Base-by-base conservation (phyloP, 2,113 vertebrate species). In the Phrynosoma blainvillii region DNA sequence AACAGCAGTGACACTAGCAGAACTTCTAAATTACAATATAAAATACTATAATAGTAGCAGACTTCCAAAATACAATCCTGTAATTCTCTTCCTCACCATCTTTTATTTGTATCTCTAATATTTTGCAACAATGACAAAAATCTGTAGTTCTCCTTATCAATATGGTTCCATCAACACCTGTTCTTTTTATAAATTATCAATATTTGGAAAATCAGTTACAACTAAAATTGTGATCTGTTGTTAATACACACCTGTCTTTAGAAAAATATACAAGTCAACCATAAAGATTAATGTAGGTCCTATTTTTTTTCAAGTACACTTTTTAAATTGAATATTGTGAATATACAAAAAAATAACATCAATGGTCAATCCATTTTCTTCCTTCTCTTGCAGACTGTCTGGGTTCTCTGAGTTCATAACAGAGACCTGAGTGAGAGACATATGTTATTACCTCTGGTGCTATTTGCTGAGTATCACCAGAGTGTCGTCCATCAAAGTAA, bases 361-460 rank as follows among this genome's bases (percentile, higher is more conserved):
- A 11, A 56, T 81, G 13, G 32, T 70, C 70, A n/a, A 3, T 36
- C 62, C 40, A 20, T 36, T 30, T 77, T 42, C 52, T 59, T 65
- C 25, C 3, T 52, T 40, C 54, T 84, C 81, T 21, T 68, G 78
- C 42, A 79, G 36, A 62, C 66, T 86, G 8, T 62, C 36, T 62
- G 27, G 59, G 2, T 77, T 81, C n/a, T 54, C 70, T 18, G 36
- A 47, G 30, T 78, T 90, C 70, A 88, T 77, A 36, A 88, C 20
- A 47, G 25, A 77, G 88, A 71, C 52, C 66, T 85, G 40, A 88
- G 65, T 36, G 42, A 79, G 74, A 23, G n/a, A 65, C 23, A 73
- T 65, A 76, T 47, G 0, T 23, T 32, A 54, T 89, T 80, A 75
- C 73, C 78, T 88, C 16, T 25, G 2, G 16, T 59, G 88, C 12